Evolutionary conservation across 2,888 invertebrate genomes (phyloP).

Genomic region (Phyllotreta cruciferae): DNA sequence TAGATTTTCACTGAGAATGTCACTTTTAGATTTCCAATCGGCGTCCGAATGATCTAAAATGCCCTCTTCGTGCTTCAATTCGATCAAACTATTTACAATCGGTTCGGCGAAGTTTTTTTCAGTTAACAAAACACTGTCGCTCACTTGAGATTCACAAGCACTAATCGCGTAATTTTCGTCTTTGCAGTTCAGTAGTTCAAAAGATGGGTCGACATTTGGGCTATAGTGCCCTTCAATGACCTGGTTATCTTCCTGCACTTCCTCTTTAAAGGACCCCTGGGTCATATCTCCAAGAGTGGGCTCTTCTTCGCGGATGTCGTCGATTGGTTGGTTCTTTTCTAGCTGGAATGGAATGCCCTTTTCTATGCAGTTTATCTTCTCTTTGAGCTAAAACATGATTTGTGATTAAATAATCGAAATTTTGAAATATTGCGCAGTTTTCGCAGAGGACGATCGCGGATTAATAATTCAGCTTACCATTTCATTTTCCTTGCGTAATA

Average conservation of each 20-base stretch:
- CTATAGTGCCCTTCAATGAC: slow-evolving; percentile 38
- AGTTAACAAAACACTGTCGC: slow-evolving; percentile 37
- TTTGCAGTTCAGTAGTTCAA: slow-evolving; percentile 40
- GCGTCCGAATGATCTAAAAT: slow-evolving; percentile 34
- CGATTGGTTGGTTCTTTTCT: slow-evolving; percentile 36
- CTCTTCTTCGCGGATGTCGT: too few species aligned
- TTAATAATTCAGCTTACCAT: slow-evolving; percentile 64
- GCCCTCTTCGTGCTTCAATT: slow-evolving; percentile 42
- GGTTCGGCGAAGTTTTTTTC: slow-evolving; percentile 34
- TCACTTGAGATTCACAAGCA: slow-evolving; percentile 48
- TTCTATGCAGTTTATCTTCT: slow-evolving; percentile 72
- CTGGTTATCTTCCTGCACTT: slow-evolving; percentile 49
- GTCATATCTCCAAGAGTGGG: slow-evolving; percentile 54
- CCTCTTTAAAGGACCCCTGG: slow-evolving; percentile 55
- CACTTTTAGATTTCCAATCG: slow-evolving; percentile 47
- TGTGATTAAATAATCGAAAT: slow-evolving; percentile 10
- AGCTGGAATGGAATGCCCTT: slow-evolving; percentile 61
- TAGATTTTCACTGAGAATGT: slow-evolving; percentile 40
- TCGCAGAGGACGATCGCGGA: background rate
- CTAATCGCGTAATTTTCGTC: slow-evolving; percentile 39
- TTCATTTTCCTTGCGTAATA: slow-evolving; percentile 79
- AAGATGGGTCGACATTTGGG: slow-evolving; percentile 41
- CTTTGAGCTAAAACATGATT: slow-evolving; percentile 52
- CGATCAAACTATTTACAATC: slow-evolving; percentile 34
- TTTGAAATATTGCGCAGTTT: slow-evolving; percentile 9